Base-by-base conservation (phyloP, 2,888 invertebrate genomes). In the Troides oblongomaculatus region DNA sequence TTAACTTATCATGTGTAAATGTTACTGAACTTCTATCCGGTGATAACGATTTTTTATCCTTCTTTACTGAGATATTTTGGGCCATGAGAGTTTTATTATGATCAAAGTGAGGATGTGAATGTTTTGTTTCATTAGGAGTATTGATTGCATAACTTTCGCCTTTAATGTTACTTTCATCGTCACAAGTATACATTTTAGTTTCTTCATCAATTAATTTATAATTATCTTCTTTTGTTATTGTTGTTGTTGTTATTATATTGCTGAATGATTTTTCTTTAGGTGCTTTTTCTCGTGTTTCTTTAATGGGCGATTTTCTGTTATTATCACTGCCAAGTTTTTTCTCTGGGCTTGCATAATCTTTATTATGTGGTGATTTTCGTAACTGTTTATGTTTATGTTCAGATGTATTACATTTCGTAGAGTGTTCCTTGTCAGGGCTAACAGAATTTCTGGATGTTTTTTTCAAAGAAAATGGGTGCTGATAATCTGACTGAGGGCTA, bases 181-280 rank as follows among this genome's bases (percentile, higher is more conserved):
- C 77, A 14, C 77, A 81, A 39, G 84, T 81, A 66, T 86, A 86
- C 80, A 83, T 82, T 81, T 90, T 90, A 56, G 88, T 89, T 83
- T 91, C 90, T 76, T 89, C 90, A 58, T 89, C 89, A 63, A 90
- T 83, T 72, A 89, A 89, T 74, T 81, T 87, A 67, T 88, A 87
- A 71, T 89, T 85, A 66, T 90, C 86, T 75, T 88, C 80, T 70
- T 81, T 83, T 6, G 30, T 30, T 30, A 81, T 63, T 72, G 80
- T 81, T n/a, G 81, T 63, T 72, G 80, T 81, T 21, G 73, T 78
- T 1, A 76, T 63, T 17, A 60, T 64, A 43, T 56, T 61, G n/a
- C 7, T 53, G 23, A 53, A 23, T 58, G 23, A 25, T 12, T 67
- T 64, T 61, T 39, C n/a, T 64, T 57, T 59, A n/a, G 21, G 30